Base-by-base conservation (phyloP, 2,113 vertebrate genomes). In the Pycnonotus jocosus region DNA sequence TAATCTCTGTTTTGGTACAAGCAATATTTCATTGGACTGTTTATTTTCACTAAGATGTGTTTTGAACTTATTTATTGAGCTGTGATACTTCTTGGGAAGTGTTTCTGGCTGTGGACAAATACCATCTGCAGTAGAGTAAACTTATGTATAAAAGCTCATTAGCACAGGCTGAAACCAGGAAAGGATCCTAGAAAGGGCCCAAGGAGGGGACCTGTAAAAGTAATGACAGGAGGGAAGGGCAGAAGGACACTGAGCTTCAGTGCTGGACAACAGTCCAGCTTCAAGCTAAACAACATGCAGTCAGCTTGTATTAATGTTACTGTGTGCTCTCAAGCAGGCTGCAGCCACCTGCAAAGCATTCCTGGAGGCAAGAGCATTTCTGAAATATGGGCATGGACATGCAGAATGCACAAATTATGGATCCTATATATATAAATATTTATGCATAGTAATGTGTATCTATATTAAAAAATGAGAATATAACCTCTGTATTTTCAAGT, bases 121-220 rank as follows among this genome's bases (percentile, higher is more conserved):
- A 96, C 95, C 96, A 97, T 97, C 97, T 98, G 96, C 91, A 94
- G 86, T 95, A 96, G 96, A 97, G 94, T 97, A 97, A 98, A 97
- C 95, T 92, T 95, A 45, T 73, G 25, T 91, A 93, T 92, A 80
- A 73, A 92, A 94, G 45, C 92, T 97, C 86, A 94, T 96, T 97
- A 97, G 83, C 74, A 93, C 92, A 97, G 96, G 95, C 74, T 58
- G 33, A 97, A 97, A 94, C 45, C 64, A 95, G 93, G 88, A 96
- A 95, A 74, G 50, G 30, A 87, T 85, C 69, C 80, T 83, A 82
- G 89, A 95, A 95, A 81, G 30, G 79, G 37, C 66, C 56, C 7
- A 23, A 86, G n/a, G 48, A 97, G 72, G 60, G 33, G 97, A 88
- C 69, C 76, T 91, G 28, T 81, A 78, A 89, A 64, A 73, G 30